phyloP scores from a whole-genome alignment of 1,140 invertebrate genomes.

The Calliopsis andreniformis region DNA sequence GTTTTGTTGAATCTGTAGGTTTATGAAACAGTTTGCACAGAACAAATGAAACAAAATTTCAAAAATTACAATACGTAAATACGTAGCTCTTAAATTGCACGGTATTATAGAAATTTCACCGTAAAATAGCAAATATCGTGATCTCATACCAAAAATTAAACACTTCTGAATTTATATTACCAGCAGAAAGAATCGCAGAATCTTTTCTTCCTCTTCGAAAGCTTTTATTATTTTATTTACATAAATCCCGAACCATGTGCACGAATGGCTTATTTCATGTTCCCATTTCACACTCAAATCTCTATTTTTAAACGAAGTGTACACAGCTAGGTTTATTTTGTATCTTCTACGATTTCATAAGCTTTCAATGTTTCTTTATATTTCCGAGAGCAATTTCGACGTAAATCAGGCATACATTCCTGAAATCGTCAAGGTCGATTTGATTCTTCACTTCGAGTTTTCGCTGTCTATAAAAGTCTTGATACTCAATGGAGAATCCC shows the following conservation, averaged over 20 bases:
- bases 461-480: not conserved
- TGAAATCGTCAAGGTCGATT: not conserved
- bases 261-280: constrained; percentile 42
- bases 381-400: not conserved
- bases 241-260: constrained; percentile 29
- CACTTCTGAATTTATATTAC: not conserved
- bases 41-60: no score
- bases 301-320: constrained; percentile 41
- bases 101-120: no score
- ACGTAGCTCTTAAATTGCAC: no score
- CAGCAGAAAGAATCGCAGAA: not conserved
- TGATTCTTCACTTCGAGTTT: not conserved
- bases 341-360: constrained; percentile 25
- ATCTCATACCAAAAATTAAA: not conserved
- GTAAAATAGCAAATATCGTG: not conserved
- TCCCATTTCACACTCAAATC: constrained; percentile 17
- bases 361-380: not conserved
- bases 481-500: no score
- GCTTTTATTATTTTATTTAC: constrained; percentile 38
- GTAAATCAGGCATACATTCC: not conserved
- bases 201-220: not conserved
- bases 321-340: constrained; percentile 26
- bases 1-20: no score
- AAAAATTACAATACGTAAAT: no score
- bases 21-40: no score